These are phyloP conservation scores for Labeo rohita DNA, from an alignment of 2,113 vertebrate genomes.

Conservation along the genomic window DNA sequence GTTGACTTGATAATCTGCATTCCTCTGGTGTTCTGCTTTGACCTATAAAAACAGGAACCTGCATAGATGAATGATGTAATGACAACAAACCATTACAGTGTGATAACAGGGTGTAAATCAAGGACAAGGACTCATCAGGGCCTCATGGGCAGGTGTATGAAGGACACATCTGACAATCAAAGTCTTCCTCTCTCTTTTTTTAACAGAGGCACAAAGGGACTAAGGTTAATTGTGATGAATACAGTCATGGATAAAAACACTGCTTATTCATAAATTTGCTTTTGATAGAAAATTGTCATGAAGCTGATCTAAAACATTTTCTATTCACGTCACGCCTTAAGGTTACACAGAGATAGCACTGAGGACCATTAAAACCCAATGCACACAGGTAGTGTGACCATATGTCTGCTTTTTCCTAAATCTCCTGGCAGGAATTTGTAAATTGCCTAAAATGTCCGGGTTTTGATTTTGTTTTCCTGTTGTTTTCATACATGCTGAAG, in stretches of 20 bases:
- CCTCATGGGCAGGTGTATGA: not conserved
- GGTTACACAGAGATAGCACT: not conserved
- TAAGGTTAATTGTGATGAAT: not conserved
- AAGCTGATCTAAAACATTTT: not conserved
- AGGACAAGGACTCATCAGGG: not conserved
- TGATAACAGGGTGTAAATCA: not conserved
- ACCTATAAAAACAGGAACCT: constrained; percentile 26
- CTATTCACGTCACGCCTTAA: not conserved
- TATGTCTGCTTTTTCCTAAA: not conserved
- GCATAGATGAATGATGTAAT: constrained; percentile 19
- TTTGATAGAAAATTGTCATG: not conserved
- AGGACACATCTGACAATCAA: not conserved
- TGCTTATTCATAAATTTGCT: not conserved
- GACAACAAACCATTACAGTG: constrained; percentile 15
- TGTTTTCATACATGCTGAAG: not conserved
- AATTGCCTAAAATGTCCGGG: not conserved
- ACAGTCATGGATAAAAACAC: not conserved
- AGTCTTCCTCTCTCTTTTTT: not conserved
- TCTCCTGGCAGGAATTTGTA: not conserved
- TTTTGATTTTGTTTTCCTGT: not conserved
- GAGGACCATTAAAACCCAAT: not conserved
- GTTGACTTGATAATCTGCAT: not conserved
- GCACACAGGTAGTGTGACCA: not conserved
- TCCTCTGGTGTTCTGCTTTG: not conserved
- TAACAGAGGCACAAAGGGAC: not conserved